Conservation (phyloP, 1,140 invertebrate species). For the Tetranychus urticae region DNA sequence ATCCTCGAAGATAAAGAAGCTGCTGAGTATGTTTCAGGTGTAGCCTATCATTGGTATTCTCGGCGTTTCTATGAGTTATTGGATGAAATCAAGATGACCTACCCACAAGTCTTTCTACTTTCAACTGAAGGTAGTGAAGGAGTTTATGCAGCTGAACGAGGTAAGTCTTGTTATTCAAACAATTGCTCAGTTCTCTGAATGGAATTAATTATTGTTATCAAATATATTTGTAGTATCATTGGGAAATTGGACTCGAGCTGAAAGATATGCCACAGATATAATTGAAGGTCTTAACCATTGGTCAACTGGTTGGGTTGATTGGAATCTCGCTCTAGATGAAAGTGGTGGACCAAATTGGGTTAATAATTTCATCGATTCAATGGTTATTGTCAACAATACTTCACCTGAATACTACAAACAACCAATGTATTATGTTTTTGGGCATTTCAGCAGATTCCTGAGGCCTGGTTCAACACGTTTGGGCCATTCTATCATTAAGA, state of each 20-base stretch:
- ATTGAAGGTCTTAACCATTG: conserved; percentile 13
- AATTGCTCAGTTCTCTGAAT: not conserved
- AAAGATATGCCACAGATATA: conserved; percentile 9
- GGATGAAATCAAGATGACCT: conserved; percentile 20
- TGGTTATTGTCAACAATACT: conserved; percentile 22
- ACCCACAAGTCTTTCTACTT: conserved; percentile 44
- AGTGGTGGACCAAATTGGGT: not conserved
- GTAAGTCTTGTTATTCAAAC: not conserved
- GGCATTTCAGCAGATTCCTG: conserved; percentile 3
- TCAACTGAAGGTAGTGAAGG: conserved; percentile 24
- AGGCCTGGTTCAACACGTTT: not conserved
- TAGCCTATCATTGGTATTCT: conserved; percentile 43
- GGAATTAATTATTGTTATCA: not conserved
- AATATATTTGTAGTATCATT: not conserved
- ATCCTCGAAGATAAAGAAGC: conserved; percentile 6
- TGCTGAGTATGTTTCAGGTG: conserved; percentile 4
- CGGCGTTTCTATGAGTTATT: not conserved
- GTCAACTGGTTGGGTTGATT: not conserved
- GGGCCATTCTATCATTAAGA: not conserved
- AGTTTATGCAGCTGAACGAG: not conserved
- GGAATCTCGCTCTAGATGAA: not conserved
- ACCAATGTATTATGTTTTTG: conserved; percentile 17
- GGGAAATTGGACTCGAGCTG: conserved; percentile 7
- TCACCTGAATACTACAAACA: conserved; percentile 24
- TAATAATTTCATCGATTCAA: conserved; percentile 12